Conservation (phyloP, 2,113 vertebrate genomes). For the Lichenostomus cassidix region DNA sequence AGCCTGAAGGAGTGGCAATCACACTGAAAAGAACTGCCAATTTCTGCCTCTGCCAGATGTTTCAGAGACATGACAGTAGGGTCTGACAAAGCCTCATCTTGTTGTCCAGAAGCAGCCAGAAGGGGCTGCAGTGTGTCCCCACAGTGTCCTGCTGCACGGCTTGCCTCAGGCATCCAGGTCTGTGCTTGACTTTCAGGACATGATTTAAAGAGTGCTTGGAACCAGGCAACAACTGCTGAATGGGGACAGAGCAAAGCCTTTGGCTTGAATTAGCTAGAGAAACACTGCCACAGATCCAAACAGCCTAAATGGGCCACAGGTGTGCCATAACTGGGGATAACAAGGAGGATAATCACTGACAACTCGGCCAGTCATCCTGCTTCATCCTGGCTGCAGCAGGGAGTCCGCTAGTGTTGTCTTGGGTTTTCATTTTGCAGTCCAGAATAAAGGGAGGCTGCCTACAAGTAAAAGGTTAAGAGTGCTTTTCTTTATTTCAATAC, state of each 20-base stretch:
- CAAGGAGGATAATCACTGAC: not conserved
- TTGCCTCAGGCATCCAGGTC: not conserved
- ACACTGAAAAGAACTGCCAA: not conserved
- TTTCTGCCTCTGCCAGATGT: not conserved
- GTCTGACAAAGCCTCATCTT: not conserved
- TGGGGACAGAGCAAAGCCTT: not conserved
- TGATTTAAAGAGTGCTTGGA: rapidly evolving
- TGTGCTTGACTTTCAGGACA: not conserved
- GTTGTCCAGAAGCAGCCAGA: not conserved
- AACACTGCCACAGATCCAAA: not conserved
- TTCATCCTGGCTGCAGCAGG: not conserved
- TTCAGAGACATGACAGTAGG: not conserved
- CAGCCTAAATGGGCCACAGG: not conserved
- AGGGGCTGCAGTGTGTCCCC: not conserved
- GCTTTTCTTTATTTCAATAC: not conserved
- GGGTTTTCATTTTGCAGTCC: not conserved
- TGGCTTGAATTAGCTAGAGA: not conserved
- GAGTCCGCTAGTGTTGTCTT: not conserved
- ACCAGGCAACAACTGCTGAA: not conserved
- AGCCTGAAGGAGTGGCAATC: not conserved
- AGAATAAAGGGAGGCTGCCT: not conserved
- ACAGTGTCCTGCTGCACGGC: no score
- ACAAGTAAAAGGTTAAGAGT: not conserved
- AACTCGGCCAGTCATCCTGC: rapidly evolving
- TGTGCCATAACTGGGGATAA: not conserved